phyloP scores from a whole-genome alignment of 2,888 invertebrate species.

The Erpobdella octoculata region DNA sequence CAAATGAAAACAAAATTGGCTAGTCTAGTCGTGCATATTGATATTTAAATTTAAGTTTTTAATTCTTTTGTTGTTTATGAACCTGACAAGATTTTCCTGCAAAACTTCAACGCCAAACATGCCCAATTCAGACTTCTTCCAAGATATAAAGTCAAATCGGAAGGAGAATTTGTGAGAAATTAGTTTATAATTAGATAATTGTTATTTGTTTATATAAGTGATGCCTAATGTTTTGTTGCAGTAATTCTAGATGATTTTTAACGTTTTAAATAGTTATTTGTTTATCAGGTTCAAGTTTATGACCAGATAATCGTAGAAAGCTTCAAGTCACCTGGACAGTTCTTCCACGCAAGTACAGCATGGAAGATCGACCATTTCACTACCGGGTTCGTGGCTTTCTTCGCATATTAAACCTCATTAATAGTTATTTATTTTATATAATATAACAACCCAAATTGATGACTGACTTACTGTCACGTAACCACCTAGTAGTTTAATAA shows the following conservation, averaged over 20 bases:
- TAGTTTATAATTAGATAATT: neutral
- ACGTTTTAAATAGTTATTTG: no score
- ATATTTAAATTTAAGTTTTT: neutral
- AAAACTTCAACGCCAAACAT: constrained; percentile 50
- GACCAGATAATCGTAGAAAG: constrained; percentile 52
- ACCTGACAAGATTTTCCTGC: constrained; percentile 45
- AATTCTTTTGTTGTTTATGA: neutral
- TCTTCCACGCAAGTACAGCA: constrained; percentile 48
- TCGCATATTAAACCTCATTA: neutral
- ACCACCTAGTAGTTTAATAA: no score
- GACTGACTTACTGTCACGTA: neutral
- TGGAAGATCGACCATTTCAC: constrained; percentile 49
- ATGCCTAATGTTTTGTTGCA: no score
- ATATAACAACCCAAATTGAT: neutral
- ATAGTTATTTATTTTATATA: neutral
- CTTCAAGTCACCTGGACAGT: constrained; percentile 51
- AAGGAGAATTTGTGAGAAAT: constrained; percentile 51
- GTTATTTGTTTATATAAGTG: neutral
- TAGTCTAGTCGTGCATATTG: no score
- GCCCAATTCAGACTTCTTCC: constrained; percentile 52
- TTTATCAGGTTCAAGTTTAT: constrained; percentile 48
- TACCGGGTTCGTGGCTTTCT: constrained; percentile 35
- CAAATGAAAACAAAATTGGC: no score
- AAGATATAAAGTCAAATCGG: constrained; percentile 52
- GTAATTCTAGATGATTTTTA: no score